These are phyloP conservation scores for Sinohyriopsis cumingii DNA, from an alignment of 2,888 invertebrate species.

Conservation along the genomic window DNA sequence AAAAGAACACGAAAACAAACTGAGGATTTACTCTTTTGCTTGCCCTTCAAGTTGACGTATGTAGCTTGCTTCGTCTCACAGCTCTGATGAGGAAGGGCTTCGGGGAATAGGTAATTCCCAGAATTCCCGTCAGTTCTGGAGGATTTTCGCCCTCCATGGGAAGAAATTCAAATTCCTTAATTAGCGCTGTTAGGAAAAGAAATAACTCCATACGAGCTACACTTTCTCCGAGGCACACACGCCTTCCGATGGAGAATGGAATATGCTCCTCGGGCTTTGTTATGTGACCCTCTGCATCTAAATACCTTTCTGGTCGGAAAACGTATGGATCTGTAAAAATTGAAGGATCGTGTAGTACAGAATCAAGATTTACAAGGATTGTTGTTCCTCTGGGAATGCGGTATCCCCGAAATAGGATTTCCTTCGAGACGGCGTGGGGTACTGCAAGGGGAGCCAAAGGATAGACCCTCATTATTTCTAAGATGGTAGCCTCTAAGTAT, in stretches of 20 bases:
- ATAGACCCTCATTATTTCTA: slow-evolving; percentile 53
- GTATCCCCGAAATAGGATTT: slow-evolving; percentile 53
- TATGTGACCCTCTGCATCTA: slow-evolving; percentile 30
- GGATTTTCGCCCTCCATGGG: slow-evolving; percentile 12
- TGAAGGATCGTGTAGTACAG: slow-evolving; percentile 45
- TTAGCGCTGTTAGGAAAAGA: slow-evolving; percentile 30
- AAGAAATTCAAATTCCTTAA: slow-evolving; percentile 32
- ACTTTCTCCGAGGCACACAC: slow-evolving; percentile 5
- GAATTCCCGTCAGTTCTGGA: slow-evolving; percentile 24
- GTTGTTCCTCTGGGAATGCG: slow-evolving; percentile 56
- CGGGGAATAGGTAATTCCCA: slow-evolving; percentile 38
- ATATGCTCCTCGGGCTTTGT: slow-evolving; percentile 26
- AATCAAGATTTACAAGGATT: slow-evolving; percentile 47
- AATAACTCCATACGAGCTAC: slow-evolving; percentile 45
- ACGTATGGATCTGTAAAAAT: slow-evolving; percentile 44
- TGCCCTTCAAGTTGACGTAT: too few species aligned
- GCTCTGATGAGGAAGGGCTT: slow-evolving; percentile 6
- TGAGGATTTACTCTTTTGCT: too few species aligned
- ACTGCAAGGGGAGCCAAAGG: slow-evolving; percentile 46
- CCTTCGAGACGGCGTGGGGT: slow-evolving; percentile 44
- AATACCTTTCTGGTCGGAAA: slow-evolving; percentile 57
- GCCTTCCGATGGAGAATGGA: slow-evolving; percentile 36
- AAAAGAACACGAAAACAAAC: too few species aligned
- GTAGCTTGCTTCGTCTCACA: neutral
- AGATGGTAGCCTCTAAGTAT: slow-evolving; percentile 56